These are phyloP conservation scores for Lucilia cuprina DNA, from an alignment of 1,140 invertebrate species.

Conservation along the genomic window DNA sequence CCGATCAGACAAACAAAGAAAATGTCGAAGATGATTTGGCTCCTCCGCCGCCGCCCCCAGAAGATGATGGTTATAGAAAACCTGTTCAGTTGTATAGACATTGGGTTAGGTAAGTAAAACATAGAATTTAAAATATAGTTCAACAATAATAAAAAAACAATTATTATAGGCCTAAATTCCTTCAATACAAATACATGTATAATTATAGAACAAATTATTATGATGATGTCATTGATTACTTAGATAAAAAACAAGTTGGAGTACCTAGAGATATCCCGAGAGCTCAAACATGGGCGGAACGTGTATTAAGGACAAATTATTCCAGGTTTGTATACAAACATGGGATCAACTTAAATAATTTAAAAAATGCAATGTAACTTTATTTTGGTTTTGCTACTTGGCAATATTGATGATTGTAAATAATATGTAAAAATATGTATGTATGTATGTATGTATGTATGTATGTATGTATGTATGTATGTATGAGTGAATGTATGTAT, in stretches of 20 bases:
- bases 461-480: too few relatives aligned
- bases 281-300: constrained; percentile 82
- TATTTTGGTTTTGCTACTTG: too few relatives aligned
- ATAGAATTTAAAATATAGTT: neutral
- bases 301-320: constrained; percentile 70
- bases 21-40: constrained; percentile 61
- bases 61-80: constrained; percentile 63
- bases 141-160: neutral
- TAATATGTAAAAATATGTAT: too few relatives aligned
- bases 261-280: constrained; percentile 73
- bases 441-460: too few relatives aligned
- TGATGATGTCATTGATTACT: constrained; percentile 81
- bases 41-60: constrained; percentile 67
- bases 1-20: constrained; percentile 51
- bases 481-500: too few relatives aligned
- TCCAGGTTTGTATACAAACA: constrained; percentile 44
- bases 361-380: too few relatives aligned
- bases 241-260: constrained; percentile 77
- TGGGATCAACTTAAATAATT: too few relatives aligned
- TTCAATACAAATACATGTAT: constrained; percentile 83
- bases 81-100: constrained; percentile 71
- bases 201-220: constrained; percentile 86
- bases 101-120: constrained; percentile 71
- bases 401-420: too few relatives aligned
- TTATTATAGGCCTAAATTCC: constrained; percentile 71